Percentiles rank a stretch among this genome's conserved stretches.
These are phyloP conservation scores for Dicaeum eximium DNA, from an alignment of 2,113 vertebrate genomes.

Conservation along the genomic window DNA sequence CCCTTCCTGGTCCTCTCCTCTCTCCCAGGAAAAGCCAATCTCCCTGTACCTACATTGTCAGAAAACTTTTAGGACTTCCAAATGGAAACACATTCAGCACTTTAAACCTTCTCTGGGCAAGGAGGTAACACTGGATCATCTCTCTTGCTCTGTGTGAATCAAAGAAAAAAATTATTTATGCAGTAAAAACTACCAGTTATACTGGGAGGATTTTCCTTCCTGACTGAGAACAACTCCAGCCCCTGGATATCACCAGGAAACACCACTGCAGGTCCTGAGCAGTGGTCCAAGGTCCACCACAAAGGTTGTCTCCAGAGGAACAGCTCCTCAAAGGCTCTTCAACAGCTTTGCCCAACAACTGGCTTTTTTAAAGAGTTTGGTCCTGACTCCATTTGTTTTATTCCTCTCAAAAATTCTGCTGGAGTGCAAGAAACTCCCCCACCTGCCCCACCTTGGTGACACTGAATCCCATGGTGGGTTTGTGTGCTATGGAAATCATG, in stretches of 20 bases:
- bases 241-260: background rate
- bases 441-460: background rate
- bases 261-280: background rate
- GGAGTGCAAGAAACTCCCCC: background rate
- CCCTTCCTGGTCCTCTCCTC: background rate
- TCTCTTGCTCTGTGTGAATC: background rate
- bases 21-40: background rate
- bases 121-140: background rate
- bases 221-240: background rate
- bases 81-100: background rate
- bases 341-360: background rate
- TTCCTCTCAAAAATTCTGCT: background rate
- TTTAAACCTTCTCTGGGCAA: background rate
- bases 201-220: background rate
- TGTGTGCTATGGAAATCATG: background rate
- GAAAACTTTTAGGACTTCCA: background rate
- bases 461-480: background rate
- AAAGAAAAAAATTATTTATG: background rate
- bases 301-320: background rate
- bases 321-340: background rate
- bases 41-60: accelerated
- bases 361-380: background rate
- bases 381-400: background rate
- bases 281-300: background rate
- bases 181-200: background rate